These are phyloP conservation scores for Anastatus disparis DNA, from an alignment of 1,140 invertebrate species.

Conservation along the genomic window DNA sequence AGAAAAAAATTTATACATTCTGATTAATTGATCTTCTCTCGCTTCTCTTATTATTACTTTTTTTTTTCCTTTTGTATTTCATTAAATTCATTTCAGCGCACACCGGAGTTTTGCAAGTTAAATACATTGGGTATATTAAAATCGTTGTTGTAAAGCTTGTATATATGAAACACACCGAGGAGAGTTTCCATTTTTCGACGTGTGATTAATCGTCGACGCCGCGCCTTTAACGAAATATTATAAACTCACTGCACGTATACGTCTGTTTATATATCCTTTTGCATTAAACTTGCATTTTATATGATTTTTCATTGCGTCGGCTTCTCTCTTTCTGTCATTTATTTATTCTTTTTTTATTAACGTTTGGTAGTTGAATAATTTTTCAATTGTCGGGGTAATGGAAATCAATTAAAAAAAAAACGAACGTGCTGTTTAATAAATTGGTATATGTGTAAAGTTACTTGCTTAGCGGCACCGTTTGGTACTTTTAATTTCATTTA, in stretches of 20 bases:
- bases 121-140: too few species aligned
- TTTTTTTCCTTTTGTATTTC: too few species aligned
- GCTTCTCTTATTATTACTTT: background rate
- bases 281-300: too few species aligned
- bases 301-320: too few species aligned
- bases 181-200: background rate
- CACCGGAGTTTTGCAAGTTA: too few species aligned
- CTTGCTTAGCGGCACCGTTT: background rate
- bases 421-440: background rate
- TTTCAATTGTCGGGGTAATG: background rate
- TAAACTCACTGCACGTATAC: background rate
- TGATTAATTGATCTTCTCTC: conserved; percentile 1
- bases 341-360: background rate
- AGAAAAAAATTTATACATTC: background rate
- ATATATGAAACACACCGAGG: too few species aligned
- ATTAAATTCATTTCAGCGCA: too few species aligned
- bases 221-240: background rate
- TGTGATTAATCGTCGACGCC: conserved; percentile 5
- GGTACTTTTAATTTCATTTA: background rate
- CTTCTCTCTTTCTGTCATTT: too few species aligned
- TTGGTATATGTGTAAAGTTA: too few species aligned
- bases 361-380: background rate
- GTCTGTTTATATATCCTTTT: background rate
- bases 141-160: too few species aligned
- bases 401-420: background rate